These are phyloP conservation scores for Nymphalis polychloros DNA, from an alignment of 2,888 invertebrate genomes.

Conservation along the genomic window DNA sequence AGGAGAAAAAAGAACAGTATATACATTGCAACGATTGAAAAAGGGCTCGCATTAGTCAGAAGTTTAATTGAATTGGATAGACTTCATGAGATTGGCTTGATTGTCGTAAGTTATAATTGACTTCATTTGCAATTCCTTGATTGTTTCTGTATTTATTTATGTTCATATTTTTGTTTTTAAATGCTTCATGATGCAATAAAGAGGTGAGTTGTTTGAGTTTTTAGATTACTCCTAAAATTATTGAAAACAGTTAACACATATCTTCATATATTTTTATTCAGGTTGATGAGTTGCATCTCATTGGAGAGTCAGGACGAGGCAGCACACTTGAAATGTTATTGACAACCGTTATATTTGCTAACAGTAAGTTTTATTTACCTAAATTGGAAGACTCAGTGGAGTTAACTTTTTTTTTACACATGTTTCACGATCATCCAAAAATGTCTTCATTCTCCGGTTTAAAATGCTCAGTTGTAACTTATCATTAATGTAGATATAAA, in stretches of 20 bases:
- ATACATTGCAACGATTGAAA: slow-evolving; percentile 97
- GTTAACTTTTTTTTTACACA: too few relatives aligned
- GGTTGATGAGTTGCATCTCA: slow-evolving; percentile 95
- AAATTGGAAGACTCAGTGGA: too few relatives aligned
- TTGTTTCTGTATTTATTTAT: too few relatives aligned
- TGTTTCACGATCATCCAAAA: too few relatives aligned
- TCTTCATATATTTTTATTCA: slow-evolving; percentile 34
- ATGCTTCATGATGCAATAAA: too few relatives aligned
- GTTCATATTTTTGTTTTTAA: too few relatives aligned
- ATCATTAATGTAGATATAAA: too few relatives aligned
- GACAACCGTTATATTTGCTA: slow-evolving; percentile 87
- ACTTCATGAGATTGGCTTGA: slow-evolving; percentile 88
- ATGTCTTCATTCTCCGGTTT: too few relatives aligned
- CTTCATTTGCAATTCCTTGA: background rate
- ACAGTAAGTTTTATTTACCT: slow-evolving; percentile 75
- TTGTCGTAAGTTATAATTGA: slow-evolving; percentile 73
- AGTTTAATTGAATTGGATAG: slow-evolving; percentile 90
- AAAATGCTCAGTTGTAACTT: too few relatives aligned
- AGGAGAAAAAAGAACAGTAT: slow-evolving; percentile 88
- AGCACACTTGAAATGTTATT: slow-evolving; percentile 91
- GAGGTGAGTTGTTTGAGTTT: too few relatives aligned
- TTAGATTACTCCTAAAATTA: too few relatives aligned
- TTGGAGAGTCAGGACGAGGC: slow-evolving; percentile 94
- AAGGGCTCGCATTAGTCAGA: slow-evolving; percentile 92
- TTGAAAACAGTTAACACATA: too few relatives aligned